phyloP scores from a whole-genome alignment of 1,140 invertebrate genomes.

The Hydropsyche tenuis region DNA sequence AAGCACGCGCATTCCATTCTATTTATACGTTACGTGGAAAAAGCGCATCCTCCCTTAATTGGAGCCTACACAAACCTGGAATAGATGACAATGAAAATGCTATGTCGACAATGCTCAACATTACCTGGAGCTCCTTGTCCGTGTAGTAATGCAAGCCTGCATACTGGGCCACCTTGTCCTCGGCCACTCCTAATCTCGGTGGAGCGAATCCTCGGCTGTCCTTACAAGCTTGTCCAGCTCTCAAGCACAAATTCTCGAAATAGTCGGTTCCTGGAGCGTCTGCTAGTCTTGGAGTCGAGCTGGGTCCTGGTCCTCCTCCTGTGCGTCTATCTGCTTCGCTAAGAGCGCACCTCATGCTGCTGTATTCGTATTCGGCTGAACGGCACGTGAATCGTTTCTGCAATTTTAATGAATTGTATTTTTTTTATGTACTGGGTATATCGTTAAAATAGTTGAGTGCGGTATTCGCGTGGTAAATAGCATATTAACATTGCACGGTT shows the following conservation, averaged over 20 bases:
- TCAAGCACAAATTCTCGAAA: constrained; percentile 94
- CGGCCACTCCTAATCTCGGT: constrained; percentile 85
- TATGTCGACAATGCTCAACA: too few species aligned
- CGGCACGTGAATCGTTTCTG: constrained; percentile 88
- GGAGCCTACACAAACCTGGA: too few species aligned
- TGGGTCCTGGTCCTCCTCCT: constrained; percentile 61
- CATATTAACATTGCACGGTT: not conserved
- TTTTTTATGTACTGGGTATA: not conserved
- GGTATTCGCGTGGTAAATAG: not conserved
- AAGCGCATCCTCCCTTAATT: too few species aligned
- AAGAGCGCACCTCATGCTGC: constrained; percentile 87
- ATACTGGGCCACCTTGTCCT: constrained; percentile 90
- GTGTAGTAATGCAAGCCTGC: constrained; percentile 91
- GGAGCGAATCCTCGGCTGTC: constrained; percentile 76
- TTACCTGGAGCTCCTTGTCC: constrained; percentile 87
- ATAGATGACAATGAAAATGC: too few species aligned
- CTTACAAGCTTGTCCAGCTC: constrained; percentile 84
- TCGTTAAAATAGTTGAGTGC: too few species aligned
- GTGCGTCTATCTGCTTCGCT: constrained; percentile 88
- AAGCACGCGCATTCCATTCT: too few species aligned
- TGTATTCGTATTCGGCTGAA: constrained; percentile 93
- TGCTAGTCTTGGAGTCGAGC: constrained; percentile 63
- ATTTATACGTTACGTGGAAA: too few species aligned
- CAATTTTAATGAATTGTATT: constrained; percentile 49
- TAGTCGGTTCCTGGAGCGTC: constrained; percentile 92